Evolutionary conservation across 1,140 invertebrate species (phyloP), one percentile per base, ranked within the genome.

Genomic region (Odontomachus brunneus): DNA sequence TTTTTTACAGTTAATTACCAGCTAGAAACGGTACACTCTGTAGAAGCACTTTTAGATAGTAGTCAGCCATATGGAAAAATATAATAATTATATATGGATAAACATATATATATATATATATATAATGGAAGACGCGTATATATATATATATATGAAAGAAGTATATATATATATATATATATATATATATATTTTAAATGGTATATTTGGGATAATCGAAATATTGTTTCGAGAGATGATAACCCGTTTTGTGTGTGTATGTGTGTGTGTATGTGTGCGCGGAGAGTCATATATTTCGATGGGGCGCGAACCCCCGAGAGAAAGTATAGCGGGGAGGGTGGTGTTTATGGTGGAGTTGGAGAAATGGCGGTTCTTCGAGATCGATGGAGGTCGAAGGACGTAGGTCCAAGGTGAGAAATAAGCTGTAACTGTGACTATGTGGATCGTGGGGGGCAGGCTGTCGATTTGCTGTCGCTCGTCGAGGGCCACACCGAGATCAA

Each of bases 381-480:
- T 78, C 82, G 66, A 88, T 22, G 62, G 53, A 51, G 60, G 59
- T 83, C 49, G 63, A 80, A 72, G 80, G 73, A 83, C 71, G 86
- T 75, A 87, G 82, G 69, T 71, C 57, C 63, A 89, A 91, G 91
- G 86, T 91, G 92, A 88, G 83, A 90, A 80, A 91, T 93, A 93
- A 94, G 92, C 93, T 94, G 89, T 93, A 94, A 93, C 93, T 94
- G 92, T 94, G 93, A 94, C 93, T 92, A 90, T 93, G 93, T 72
- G 93, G 93, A 94, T 94, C 93, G 88, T 93, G 92, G 93, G 90
- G 93, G 91, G 91, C 92, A 92, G 93, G 92, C 93, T 94, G 93
- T 91, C 82, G 75, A 62, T 65, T 82, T 65, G 60, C 74, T 38
- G n/a, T 82, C 65, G 82, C 22, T 51, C 38, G 44, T 74, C 49